Evolutionary conservation across 2,797 vertebrate genomes (phyloP).

Genomic region (Pseudochirops corinnae): DNA sequence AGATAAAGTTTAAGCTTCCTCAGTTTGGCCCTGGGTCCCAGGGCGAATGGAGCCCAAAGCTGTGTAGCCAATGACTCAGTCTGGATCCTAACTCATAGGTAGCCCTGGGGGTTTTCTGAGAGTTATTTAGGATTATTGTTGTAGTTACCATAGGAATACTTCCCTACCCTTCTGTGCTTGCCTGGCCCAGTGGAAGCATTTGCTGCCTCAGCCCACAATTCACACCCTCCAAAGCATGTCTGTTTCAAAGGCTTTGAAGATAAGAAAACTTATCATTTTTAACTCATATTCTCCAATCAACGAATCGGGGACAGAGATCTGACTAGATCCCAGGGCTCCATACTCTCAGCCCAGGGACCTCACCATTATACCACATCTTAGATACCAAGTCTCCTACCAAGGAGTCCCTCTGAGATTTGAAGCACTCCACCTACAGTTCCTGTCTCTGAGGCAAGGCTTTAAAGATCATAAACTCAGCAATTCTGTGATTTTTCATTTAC

Average conservation of each 20-base stretch:
- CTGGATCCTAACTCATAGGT: background rate
- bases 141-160: too few species aligned
- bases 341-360: background rate
- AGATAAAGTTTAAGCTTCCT: background rate
- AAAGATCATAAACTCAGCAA: background rate
- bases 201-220: background rate
- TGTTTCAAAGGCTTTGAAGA: background rate
- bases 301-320: background rate
- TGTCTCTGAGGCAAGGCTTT: background rate
- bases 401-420: background rate
- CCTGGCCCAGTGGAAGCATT: background rate
- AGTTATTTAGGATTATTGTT: background rate
- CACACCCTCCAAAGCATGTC: background rate
- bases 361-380: background rate
- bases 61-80: background rate
- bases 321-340: background rate
- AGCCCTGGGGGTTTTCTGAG: background rate
- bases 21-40: background rate
- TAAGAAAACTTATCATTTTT: background rate
- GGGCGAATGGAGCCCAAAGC: background rate
- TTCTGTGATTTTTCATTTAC: background rate
- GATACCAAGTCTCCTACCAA: background rate
- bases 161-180: too few species aligned
- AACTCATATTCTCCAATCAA: background rate
- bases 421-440: too few species aligned